Conservation (phyloP, 2,888 invertebrate species). For the Diloba caeruleocephala region DNA sequence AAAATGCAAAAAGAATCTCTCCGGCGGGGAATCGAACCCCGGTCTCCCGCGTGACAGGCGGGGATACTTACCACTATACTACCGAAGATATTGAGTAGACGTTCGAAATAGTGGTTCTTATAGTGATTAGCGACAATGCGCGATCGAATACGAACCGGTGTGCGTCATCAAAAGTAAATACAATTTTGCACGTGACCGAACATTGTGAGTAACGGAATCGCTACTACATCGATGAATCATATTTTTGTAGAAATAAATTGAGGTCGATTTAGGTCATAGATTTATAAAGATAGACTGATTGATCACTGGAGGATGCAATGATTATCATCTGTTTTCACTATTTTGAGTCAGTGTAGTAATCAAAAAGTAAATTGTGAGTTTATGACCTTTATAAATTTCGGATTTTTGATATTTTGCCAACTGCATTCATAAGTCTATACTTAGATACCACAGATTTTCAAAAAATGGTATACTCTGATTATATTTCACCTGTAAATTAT, state of each 20-base stretch:
- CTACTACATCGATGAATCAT: slow-evolving; percentile 22
- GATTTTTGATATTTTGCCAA: too few relatives aligned
- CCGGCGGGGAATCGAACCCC: slow-evolving; percentile 90
- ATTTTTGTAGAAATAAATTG: slow-evolving; percentile 16
- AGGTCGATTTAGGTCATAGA: background rate
- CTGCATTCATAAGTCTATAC: too few relatives aligned
- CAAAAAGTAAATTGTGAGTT: too few relatives aligned
- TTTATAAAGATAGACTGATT: background rate
- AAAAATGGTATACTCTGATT: too few relatives aligned
- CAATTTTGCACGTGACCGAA: slow-evolving; percentile 19
- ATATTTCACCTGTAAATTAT: too few relatives aligned
- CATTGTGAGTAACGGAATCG: slow-evolving; percentile 7
- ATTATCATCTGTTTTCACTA: too few relatives aligned
- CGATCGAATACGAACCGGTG: too few relatives aligned
- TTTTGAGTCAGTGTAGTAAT: too few relatives aligned
- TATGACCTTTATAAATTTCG: too few relatives aligned
- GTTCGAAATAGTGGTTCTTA: slow-evolving; percentile 22
- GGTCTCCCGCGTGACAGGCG: slow-evolving; percentile 90
- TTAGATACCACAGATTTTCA: too few relatives aligned
- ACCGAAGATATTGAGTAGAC: slow-evolving; percentile 72
- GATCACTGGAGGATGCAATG: too few relatives aligned
- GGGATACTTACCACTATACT: slow-evolving; percentile 90
- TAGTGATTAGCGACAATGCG: background rate
- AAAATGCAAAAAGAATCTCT: slow-evolving; percentile 66
- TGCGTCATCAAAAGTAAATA: slow-evolving; percentile 38